Base-by-base conservation (phyloP, 2,888 invertebrate species). In the Anoplius nigerrimus region DNA sequence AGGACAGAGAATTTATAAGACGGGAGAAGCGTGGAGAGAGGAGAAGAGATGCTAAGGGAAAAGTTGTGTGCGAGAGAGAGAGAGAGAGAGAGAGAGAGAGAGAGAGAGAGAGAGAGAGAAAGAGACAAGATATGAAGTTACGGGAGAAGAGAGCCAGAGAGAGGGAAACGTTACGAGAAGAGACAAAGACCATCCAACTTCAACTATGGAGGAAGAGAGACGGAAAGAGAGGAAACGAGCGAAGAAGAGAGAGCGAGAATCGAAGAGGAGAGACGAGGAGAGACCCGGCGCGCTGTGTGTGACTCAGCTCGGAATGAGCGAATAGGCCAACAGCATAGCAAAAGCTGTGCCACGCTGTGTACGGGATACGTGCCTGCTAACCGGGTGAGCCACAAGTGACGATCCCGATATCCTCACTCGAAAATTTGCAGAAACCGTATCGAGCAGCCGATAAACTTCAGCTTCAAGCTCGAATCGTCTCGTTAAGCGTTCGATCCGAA, bases 231-330 rank as follows among this genome's bases (percentile, higher is more conserved):
- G 58, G 42, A 58, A 55, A 46, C 42, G 27, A 51, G 13, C n/a
- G 51, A 57, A 68, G 62, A 58, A 54, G 66, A 59, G 54, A 45
- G 55, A 69, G 74, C 65, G 68, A 66, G 62, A 45, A 46, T 48
- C 56, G 45, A 24, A 56, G 60, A 71, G 71, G 77, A 71, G 76
- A 70, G 68, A 77, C 69, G 60, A 66, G 62, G 68, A 62, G 52
- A 56, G 24, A 55, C 15, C 61, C 56, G 64, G 66, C 34, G 81
- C 61, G 66, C 74, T 77, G 76, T 75, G 81, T 83, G 83, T 85
- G 85, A 85, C 84, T 85, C 85, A 85, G 81, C 80, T 73, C 71
- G 76, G 76, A 83, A 83, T 78, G 78, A 82, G 74, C 83, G 83
- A 83, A 84, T 83, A 84, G 82, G 75, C 83, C 80, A 79, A 76